phyloP scores from a whole-genome alignment of 2,113 vertebrate species.

The Prunella fulvescens region DNA sequence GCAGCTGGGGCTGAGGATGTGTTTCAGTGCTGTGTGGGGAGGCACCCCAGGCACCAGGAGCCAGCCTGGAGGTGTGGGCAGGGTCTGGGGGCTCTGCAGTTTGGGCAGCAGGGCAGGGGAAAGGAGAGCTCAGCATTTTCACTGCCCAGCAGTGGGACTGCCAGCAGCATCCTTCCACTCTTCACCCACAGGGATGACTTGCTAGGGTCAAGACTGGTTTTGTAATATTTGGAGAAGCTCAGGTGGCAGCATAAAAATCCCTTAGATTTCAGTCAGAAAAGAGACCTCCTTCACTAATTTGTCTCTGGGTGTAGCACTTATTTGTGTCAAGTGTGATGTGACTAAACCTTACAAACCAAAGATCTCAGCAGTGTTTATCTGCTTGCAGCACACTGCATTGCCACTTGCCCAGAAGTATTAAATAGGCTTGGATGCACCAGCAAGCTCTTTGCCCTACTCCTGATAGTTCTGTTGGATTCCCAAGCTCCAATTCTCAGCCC shows the following conservation, averaged over 20 bases:
- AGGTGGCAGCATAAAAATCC: background rate
- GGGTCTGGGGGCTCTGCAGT: fast-evolving
- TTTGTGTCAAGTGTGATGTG: background rate
- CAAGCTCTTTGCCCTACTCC: background rate
- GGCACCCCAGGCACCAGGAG: background rate
- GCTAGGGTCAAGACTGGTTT: background rate
- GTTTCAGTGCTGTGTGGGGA: fast-evolving
- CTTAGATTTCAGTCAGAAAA: background rate
- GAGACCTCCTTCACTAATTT: background rate
- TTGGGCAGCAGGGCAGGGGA: background rate
- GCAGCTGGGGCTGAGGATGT: background rate
- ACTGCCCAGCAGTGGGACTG: background rate
- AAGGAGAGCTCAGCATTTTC: background rate
- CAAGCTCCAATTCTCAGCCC: background rate
- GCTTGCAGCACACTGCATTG: background rate
- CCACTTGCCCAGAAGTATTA: background rate
- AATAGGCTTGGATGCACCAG: background rate
- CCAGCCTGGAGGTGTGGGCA: background rate
- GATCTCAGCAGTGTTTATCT: background rate
- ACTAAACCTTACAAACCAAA: background rate
- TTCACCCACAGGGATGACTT: background rate
- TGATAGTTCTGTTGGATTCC: background rate
- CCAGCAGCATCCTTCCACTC: background rate
- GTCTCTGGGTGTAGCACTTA: background rate
- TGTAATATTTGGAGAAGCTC: background rate